Base-by-base conservation (phyloP, 1,140 invertebrate species). In the Trissolcus basalis region DNA sequence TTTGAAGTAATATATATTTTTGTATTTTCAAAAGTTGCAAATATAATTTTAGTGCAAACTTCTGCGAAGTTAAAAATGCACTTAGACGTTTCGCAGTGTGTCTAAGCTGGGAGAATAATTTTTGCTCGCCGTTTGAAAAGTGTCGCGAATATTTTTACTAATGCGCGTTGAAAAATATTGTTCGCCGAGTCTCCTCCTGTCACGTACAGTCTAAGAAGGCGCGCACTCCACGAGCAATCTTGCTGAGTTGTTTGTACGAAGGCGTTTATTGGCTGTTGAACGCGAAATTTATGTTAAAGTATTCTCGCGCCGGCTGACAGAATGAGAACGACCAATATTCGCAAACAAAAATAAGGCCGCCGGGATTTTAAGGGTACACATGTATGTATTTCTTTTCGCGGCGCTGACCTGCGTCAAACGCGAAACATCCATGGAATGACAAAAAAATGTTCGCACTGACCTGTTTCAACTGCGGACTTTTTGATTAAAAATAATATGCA, bases 261-360 rank as follows among this genome's bases (percentile, higher is more conserved):
- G 65, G 56, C 63, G 64, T 74, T 73, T 73, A 73, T 73, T 65
- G 61, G 61, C 61, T 73, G 61, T 14, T 65, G 60, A 65, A 54
- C 55, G 56, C 32, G 63, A 74, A 74, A 74, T 74, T 67, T 74
- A 74, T 74, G 71, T 73, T 60, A 73, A 73, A 65, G 63, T 74
- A 74, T 74, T 74, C 63, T 49, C 50, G 51, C 39, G 50, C 19
- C 49, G 60, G 64, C 63, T 56, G 43, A 16, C 36, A 33, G 35
- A 59, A 59, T 58, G 44, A 35, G 53, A 63, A 16, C 51, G 51
- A 6, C 19, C 19, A 27, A 27, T 27, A 27, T 27, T 27, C 19
- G 19, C 19, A 27, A 27, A 27, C 19, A 27, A 65, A 72, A 65
- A 72, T 72, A 58, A 60, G 60, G 48, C 60, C 44, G 55, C 33